Evolutionary conservation across 2,113 vertebrate species (phyloP).

Genomic region (Myotis lucifugus): DNA sequence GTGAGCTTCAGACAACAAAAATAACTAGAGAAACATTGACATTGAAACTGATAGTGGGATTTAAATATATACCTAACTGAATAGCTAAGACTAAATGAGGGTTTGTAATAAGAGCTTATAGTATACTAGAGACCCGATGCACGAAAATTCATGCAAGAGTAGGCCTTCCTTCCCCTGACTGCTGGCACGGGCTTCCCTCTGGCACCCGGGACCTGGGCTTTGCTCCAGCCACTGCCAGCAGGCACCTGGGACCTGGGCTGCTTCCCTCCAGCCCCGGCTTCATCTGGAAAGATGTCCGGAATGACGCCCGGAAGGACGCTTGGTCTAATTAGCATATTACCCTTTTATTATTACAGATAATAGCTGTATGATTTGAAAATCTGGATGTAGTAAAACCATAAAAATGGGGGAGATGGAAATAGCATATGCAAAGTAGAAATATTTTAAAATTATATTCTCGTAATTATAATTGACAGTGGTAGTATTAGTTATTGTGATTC

Average conservation of each 20-base stretch:
- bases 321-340: too few species aligned
- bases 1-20: neutral
- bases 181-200: too few species aligned
- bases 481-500: neutral
- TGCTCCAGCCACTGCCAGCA: too few species aligned
- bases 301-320: too few species aligned
- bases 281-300: too few species aligned
- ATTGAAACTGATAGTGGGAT: neutral
- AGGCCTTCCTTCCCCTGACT: too few species aligned
- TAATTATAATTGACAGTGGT: neutral
- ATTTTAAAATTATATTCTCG: neutral
- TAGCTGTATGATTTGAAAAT: neutral
- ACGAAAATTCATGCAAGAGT: too few species aligned
- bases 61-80: slow-evolving; percentile 21
- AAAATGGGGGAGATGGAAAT: neutral
- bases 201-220: too few species aligned
- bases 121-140: neutral
- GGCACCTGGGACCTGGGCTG: too few species aligned
- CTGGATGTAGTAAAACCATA: neutral
- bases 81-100: neutral
- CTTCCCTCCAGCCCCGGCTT: too few species aligned
- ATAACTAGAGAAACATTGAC: neutral
- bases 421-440: neutral
- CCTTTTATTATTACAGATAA: neutral
- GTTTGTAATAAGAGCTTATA: neutral